Conservation (phyloP, 1,140 invertebrate species). For the Streblospio benedicti region DNA sequence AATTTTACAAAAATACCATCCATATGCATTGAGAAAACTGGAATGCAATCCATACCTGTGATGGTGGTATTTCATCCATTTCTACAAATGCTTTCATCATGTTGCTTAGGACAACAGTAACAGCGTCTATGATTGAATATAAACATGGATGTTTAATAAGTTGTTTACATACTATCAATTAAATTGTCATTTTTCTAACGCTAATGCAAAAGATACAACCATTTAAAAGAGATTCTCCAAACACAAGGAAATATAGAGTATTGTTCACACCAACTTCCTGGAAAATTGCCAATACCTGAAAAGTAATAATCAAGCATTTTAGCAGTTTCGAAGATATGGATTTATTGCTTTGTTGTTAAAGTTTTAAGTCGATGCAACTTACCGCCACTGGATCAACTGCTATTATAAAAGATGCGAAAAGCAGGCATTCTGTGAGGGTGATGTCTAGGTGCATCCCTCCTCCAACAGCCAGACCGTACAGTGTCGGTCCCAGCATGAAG, state of each 20-base stretch:
- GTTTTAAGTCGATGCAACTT: too few species aligned
- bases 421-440: conserved; percentile 71
- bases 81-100: conserved; percentile 33
- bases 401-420: conserved; percentile 90
- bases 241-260: conserved; percentile 95
- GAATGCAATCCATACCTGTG: too few species aligned
- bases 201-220: conserved; percentile 24
- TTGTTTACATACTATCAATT: neutral
- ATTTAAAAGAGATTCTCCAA: conserved; percentile 95
- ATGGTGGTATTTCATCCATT: conserved; percentile 30
- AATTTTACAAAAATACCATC: too few species aligned
- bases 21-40: too few species aligned
- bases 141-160: neutral
- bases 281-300: conserved; percentile 80
- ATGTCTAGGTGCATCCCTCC: conserved; percentile 62
- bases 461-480: conserved; percentile 73
- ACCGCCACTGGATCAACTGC: conserved; percentile 96
- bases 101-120: conserved; percentile 46
- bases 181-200: neutral
- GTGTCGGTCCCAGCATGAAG: conserved; percentile 54
- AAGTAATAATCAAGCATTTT: too few species aligned
- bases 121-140: conserved; percentile 37
- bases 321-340: too few species aligned
- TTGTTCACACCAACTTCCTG: conserved; percentile 97
- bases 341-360: too few species aligned